Base-by-base conservation (phyloP, 2,113 vertebrate genomes). In the Thalassarche chlororhynchos region DNA sequence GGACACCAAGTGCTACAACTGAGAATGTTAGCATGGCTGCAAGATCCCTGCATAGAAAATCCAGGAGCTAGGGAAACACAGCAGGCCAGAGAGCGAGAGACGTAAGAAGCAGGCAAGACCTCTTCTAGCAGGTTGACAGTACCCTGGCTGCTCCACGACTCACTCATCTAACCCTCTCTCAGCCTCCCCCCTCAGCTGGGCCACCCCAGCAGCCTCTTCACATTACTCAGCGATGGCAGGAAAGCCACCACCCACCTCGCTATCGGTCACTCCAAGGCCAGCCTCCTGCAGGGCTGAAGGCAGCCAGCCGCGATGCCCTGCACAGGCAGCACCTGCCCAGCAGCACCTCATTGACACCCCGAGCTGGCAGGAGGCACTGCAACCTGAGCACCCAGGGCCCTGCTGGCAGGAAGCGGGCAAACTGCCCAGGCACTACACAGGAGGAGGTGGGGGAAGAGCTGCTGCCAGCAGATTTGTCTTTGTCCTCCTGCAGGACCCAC, bases 321-420 rank as follows among this genome's bases (percentile, higher is more conserved):
- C 1, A 0, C 14, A 52, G 58, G 29, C 51, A 69, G 62, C 34
- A 69, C 46, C 71, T 49, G 57, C 72, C 20, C 17, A 9, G 29
- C 55, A 65, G 68, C 36, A 28, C 20, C 29, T 69, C 21, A 55
- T 34, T 49, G 40, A n/a, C 6, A 3, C 38, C 60, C 8, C 3
- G 74, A 68, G 72, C 65, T 42, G 84, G 32, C 51, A 85, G 46
- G 64, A 64, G 65, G 32, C 29, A 57, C 31, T 16, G 42, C 71
- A 87, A 65, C 57, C 69, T 32, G 13, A 76, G 74, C 51, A 62
- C 51, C 78, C 83, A 23, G 26, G 34, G 65, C 28, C 12, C 23
- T 23, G n/a, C 60, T 76, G 79, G 31, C 82, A 92, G 64, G 47
- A 81, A 68, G 60, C 36, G 95, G 95, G 77, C 54, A 70, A 85